Percentiles rank a stretch among this genome's conserved stretches.
phyloP scores from a whole-genome alignment of 1,140 invertebrate species.

The Cydia pomonella region DNA sequence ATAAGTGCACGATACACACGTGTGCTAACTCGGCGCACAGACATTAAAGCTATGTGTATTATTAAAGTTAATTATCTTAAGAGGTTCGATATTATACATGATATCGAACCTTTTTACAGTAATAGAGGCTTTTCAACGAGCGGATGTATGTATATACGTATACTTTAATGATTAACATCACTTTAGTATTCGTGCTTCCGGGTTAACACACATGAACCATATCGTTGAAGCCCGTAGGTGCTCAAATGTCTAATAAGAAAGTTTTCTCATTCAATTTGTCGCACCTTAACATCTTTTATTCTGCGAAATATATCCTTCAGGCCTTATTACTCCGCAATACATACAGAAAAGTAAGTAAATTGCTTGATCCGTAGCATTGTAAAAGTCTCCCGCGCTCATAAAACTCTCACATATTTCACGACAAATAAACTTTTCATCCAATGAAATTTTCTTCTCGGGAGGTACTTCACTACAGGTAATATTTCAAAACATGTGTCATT shows the following conservation, averaged over 20 bases:
- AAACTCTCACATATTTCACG: conserved; percentile 78
- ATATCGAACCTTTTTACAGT: no score
- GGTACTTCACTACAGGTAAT: conserved; percentile 78
- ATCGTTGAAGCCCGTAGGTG: conserved; percentile 41
- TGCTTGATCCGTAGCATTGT: conserved; percentile 73
- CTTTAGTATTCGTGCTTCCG: not conserved
- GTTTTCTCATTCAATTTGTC: conserved; percentile 75
- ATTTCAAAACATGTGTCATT: conserved; percentile 81
- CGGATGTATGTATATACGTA: no score
- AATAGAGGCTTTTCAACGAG: no score
- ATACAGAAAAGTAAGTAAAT: conserved; percentile 70
- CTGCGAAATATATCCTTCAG: conserved; percentile 50
- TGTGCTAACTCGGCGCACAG: no score
- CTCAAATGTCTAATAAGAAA: conserved; percentile 58
- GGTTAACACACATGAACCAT: conserved; percentile 36
- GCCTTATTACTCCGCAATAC: conserved; percentile 70
- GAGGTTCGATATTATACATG: no score
- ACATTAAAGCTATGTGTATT: no score
- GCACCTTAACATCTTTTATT: conserved; percentile 71
- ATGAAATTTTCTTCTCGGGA: conserved; percentile 71
- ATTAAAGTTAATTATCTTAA: no score
- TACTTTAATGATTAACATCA: not conserved
- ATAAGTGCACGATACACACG: no score
- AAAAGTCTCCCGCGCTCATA: conserved; percentile 70
- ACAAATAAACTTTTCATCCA: conserved; percentile 78